Evolutionary conservation across 2,113 vertebrate species (phyloP).

Genomic region (Vulpes vulpes): DNA sequence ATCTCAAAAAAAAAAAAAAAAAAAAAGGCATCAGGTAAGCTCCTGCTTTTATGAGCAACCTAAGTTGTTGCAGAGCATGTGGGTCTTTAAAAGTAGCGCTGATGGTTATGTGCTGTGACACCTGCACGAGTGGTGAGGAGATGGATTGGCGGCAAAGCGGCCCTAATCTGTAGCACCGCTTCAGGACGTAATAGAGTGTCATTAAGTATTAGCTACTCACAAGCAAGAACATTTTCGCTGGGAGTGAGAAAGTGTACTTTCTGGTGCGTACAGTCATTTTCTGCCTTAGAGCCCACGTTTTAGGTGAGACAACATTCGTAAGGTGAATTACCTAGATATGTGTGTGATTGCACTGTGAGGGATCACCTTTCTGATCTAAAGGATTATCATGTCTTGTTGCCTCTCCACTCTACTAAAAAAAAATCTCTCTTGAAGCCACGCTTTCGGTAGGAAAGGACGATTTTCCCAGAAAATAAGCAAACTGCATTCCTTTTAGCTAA

Average conservation of each 20-base stretch:
- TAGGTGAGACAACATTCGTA: background rate
- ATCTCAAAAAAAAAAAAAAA: background rate
- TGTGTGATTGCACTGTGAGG: background rate
- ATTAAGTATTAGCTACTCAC: background rate
- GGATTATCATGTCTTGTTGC: background rate
- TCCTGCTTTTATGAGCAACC: background rate
- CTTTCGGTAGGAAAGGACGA: background rate
- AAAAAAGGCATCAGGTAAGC: background rate
- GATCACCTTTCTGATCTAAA: conserved; percentile 1
- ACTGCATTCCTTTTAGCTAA: background rate
- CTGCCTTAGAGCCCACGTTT: background rate
- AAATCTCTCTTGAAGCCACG: background rate
- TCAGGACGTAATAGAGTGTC: background rate
- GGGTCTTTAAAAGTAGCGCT: background rate
- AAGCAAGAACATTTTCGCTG: background rate
- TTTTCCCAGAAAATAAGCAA: conserved; percentile 12
- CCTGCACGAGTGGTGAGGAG: conserved; percentile 27
- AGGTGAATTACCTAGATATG: background rate
- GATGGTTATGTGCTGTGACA: conserved; percentile 16
- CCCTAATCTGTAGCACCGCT: background rate
- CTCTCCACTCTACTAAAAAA: background rate
- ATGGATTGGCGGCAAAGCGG: background rate
- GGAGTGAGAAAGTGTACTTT: background rate
- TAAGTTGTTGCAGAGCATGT: background rate
- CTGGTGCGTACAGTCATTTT: background rate